Evolutionary conservation across 2,888 invertebrate species (phyloP), one percentile per base, ranked within the genome.

Genomic region (Aphodius sticticus): DNA sequence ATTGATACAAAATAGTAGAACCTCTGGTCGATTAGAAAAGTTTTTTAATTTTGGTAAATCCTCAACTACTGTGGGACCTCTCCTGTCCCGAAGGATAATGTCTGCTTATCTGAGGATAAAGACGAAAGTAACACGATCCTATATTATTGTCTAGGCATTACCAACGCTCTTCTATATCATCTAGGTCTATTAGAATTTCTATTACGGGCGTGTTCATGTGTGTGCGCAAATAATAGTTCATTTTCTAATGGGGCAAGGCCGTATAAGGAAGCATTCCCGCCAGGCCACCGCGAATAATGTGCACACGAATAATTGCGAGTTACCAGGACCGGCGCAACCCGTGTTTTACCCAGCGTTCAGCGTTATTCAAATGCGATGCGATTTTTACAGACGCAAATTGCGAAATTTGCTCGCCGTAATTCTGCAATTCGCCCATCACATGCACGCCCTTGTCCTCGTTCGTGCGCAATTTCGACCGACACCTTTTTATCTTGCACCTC

Each of bases 371-470:
- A 74, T 74, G 74, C 71, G 26, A 16, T 35, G 71, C 74, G 37
- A 74, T 74, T 74, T 74, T 74, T 74, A 37, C 74, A 15, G 37
- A 37, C 74, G 74, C 74, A 74, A 74, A 74, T 74, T 74, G 74
- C 74, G 74, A 74, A 74, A 74, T 74, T 74, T 74, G 36, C 36
- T 74, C 74, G 53, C 7, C 35, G 36, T 74, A 74, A 74, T 74
- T 74, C 36, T 35, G 36, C 37, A 53, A 53, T 53, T 53, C 53
- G n/a, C 74, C n/a, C 74, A 74, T 36, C 74, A 74, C 74, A 74
- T 74, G 35, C 74, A 37, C 74, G 35, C 74, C 35, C 35, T n/a
- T 35, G 35, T 15, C n/a, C 74, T 9, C 26, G 37, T 74, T 37
- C 35, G 74, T 35, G 74, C 35, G 74, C 74, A 74, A 74, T 74